Percentiles rank a stretch among this genome's conserved stretches.
Conservation (phyloP, 2,888 invertebrate genomes). For the Drosophila nr. perissopoda region DNA sequence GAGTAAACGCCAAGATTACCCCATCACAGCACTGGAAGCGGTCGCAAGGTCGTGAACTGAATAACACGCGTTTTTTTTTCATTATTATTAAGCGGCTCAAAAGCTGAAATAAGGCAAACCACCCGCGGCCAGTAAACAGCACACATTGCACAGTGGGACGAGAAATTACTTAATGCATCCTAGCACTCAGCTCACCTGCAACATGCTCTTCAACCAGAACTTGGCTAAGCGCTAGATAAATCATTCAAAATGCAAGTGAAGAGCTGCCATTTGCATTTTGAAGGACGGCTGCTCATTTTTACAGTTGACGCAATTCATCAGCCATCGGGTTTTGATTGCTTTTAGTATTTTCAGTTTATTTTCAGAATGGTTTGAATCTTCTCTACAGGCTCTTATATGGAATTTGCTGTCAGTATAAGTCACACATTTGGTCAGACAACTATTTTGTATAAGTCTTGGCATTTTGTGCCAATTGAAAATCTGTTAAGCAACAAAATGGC, state of each 20-base stretch:
- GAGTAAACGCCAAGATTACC: conserved; percentile 36
- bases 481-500: neutral
- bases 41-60: conserved; percentile 59
- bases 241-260: neutral
- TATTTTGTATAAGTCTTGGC: neutral
- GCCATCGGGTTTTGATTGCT: neutral
- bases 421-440: too few relatives aligned
- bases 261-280: neutral
- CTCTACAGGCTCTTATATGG: too few relatives aligned
- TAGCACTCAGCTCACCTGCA: neutral
- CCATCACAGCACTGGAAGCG: conserved; percentile 41
- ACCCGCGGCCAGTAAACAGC: conserved; percentile 60
- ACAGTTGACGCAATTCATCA: neutral
- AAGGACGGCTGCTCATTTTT: neutral
- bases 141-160: conserved; percentile 40
- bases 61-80: conserved; percentile 36
- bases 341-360: neutral
- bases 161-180: conserved; percentile 1
- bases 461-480: neutral
- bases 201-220: neutral
- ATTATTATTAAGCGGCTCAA: conserved; percentile 57
- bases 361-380: too few relatives aligned
- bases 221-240: neutral
- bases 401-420: neutral
- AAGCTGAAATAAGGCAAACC: conserved; percentile 54